Evolutionary conservation across 2,888 invertebrate genomes (phyloP).

Genomic region (Tachystola acroxantha): DNA sequence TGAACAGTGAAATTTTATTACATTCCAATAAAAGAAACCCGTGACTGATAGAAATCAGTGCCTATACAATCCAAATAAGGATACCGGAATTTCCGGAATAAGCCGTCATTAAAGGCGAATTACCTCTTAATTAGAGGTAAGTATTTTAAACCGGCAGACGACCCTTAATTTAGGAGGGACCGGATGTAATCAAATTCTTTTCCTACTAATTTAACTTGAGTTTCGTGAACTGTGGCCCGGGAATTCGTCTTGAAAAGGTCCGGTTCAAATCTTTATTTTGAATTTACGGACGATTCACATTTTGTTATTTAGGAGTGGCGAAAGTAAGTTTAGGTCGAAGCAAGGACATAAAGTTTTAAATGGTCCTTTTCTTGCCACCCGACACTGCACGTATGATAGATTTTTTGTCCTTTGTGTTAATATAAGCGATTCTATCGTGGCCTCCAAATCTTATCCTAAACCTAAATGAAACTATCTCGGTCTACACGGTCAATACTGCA

Average conservation of each 20-base stretch:
- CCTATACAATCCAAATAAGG: conserved; percentile 18
- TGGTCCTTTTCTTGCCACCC: too few relatives aligned
- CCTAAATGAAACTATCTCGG: too few relatives aligned
- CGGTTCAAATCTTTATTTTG: neutral
- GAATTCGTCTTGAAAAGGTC: neutral
- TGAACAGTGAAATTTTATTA: too few relatives aligned
- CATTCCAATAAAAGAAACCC: conserved; percentile 15
- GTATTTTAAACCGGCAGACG: conserved; percentile 13
- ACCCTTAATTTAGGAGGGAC: conserved; percentile 12
- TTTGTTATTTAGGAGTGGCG: neutral
- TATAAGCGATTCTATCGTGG: too few relatives aligned
- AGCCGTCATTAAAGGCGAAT: conserved; percentile 19
- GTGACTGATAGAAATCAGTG: conserved; percentile 21
- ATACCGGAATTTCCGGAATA: conserved; percentile 10
- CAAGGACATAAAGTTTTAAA: too few relatives aligned
- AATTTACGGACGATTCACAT: neutral
- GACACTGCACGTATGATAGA: too few relatives aligned
- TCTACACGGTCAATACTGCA: too few relatives aligned
- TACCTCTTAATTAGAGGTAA: conserved; percentile 20
- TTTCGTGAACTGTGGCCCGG: neutral
- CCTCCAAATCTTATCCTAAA: too few relatives aligned
- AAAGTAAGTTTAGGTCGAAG: too few relatives aligned
- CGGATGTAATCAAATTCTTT: conserved; percentile 9
- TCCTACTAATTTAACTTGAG: conserved; percentile 7
- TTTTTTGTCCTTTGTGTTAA: too few relatives aligned